Percentiles rank a stretch among this genome's conserved stretches.
These are phyloP conservation scores for Megalops cyprinoides DNA, from an alignment of 2,797 vertebrate species.

Conservation along the genomic window DNA sequence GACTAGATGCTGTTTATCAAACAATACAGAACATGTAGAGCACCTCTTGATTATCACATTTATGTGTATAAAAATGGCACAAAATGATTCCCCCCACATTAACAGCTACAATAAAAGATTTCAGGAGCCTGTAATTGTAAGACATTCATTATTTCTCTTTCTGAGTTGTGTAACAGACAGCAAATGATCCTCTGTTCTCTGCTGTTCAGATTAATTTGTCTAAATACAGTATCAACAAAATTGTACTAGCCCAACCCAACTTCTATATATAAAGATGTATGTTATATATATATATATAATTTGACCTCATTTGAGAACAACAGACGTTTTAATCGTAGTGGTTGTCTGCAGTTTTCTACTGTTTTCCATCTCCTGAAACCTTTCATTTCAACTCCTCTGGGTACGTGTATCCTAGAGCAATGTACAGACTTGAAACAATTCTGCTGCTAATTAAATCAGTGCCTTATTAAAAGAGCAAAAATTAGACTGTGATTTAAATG, in stretches of 20 bases:
- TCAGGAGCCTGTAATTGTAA: neutral
- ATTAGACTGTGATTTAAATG: slow-evolving; percentile 33
- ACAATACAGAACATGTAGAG: no score
- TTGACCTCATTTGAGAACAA: neutral
- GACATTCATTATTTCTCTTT: neutral
- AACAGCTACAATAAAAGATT: no score
- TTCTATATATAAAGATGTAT: neutral
- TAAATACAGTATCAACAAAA: neutral
- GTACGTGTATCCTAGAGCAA: slow-evolving; percentile 35
- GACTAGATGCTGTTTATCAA: no score
- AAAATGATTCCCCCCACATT: no score
- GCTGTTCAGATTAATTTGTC: neutral
- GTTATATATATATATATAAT: neutral
- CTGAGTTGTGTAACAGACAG: neutral
- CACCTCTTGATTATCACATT: no score
- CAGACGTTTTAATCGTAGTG: neutral
- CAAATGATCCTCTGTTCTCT: neutral
- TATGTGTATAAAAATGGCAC: no score
- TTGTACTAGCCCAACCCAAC: neutral
- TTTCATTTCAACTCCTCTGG: slow-evolving; percentile 30
- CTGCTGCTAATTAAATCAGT: slow-evolving; percentile 52
- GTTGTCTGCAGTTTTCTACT: neutral
- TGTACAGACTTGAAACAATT: slow-evolving; percentile 53
- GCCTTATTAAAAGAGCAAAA: slow-evolving; percentile 52
- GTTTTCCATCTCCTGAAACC: slow-evolving; percentile 31